Percentiles rank a stretch among this genome's conserved stretches.
Evolutionary conservation across 1,140 invertebrate genomes (phyloP).

Genomic region (Drosophila repletoides): DNA sequence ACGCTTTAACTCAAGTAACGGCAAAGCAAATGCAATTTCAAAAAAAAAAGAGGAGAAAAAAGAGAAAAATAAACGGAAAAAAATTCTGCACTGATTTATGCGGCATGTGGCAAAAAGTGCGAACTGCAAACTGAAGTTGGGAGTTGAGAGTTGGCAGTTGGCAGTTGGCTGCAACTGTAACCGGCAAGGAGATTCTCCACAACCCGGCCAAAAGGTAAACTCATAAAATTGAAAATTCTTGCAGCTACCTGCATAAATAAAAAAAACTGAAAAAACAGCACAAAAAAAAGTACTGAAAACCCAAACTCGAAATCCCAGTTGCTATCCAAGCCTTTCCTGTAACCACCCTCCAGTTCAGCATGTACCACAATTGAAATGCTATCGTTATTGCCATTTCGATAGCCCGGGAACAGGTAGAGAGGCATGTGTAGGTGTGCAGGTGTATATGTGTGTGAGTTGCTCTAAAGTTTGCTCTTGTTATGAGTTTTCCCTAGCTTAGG

Average conservation of each 20-base stretch:
- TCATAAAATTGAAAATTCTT: conserved; percentile 66
- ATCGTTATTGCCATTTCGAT: conserved; percentile 59
- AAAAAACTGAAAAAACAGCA: conserved; percentile 21
- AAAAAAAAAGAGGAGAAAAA: not conserved
- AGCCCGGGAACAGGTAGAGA: conserved; percentile 11
- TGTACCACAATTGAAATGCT: conserved; percentile 57
- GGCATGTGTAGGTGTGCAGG: not conserved
- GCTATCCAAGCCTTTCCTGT: conserved; percentile 1
- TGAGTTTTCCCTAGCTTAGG: not conserved
- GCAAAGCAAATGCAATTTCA: conserved; percentile 50
- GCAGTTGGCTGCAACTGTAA: conserved; percentile 15
- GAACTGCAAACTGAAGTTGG: conserved; percentile 42
- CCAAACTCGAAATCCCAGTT: conserved; percentile 2
- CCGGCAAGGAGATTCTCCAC: conserved; percentile 7
- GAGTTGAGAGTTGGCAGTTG: conserved; percentile 26
- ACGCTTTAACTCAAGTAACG: conserved; percentile 46
- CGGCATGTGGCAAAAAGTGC: conserved; percentile 46
- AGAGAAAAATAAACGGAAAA: not conserved
- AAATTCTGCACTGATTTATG: conserved; percentile 59
- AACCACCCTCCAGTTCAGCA: conserved; percentile 3
- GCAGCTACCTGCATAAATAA: conserved; percentile 44
- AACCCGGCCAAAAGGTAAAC: conserved; percentile 49
- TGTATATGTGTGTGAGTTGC: not conserved
- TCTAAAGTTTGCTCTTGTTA: conserved; percentile 1
- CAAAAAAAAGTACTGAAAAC: conserved; percentile 4